These are phyloP conservation scores for Scaptomyza tumidula DNA, from an alignment of 2,888 invertebrate genomes.

Conservation along the genomic window DNA sequence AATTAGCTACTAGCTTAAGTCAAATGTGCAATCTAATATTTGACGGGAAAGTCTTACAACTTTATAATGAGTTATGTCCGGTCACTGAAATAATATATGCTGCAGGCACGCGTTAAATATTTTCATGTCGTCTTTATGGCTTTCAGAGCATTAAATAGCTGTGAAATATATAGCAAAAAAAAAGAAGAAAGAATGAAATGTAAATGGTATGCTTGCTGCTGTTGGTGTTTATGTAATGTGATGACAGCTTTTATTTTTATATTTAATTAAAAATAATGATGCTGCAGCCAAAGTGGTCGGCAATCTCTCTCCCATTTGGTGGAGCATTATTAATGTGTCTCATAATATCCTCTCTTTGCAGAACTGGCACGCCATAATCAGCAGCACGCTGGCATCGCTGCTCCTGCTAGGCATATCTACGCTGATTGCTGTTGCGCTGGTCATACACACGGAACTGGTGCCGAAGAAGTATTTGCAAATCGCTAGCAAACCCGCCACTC, in stretches of 20 bases:
- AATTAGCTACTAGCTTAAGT: neutral
- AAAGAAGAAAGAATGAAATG: neutral
- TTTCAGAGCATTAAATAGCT: constrained; percentile 49
- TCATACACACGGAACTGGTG: constrained; percentile 84
- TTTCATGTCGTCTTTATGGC: constrained; percentile 63
- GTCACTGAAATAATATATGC: constrained; percentile 57
- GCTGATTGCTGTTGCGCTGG: constrained; percentile 84
- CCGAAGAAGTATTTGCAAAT: constrained; percentile 81
- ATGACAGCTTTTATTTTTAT: constrained; percentile 63
- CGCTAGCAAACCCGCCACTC: constrained; percentile 56
- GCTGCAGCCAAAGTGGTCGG: constrained; percentile 46
- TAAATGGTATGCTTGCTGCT: constrained; percentile 8
- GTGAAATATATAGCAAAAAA: constrained; percentile 21
- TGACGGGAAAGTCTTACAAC: constrained; percentile 57
- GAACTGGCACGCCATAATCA: constrained; percentile 87
- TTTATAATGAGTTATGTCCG: constrained; percentile 69
- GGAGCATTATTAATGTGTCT: constrained; percentile 66
- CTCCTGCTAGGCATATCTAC: constrained; percentile 88
- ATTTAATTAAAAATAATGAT: constrained; percentile 80
- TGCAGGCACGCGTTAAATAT: constrained; percentile 45
- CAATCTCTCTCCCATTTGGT: constrained; percentile 37
- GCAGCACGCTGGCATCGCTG: constrained; percentile 87
- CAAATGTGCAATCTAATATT: constrained; percentile 9
- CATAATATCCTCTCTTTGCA: constrained; percentile 82
- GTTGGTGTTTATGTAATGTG: constrained; percentile 29